phyloP scores from a whole-genome alignment of 2,797 vertebrate genomes.

The Nothura maculosa region DNA sequence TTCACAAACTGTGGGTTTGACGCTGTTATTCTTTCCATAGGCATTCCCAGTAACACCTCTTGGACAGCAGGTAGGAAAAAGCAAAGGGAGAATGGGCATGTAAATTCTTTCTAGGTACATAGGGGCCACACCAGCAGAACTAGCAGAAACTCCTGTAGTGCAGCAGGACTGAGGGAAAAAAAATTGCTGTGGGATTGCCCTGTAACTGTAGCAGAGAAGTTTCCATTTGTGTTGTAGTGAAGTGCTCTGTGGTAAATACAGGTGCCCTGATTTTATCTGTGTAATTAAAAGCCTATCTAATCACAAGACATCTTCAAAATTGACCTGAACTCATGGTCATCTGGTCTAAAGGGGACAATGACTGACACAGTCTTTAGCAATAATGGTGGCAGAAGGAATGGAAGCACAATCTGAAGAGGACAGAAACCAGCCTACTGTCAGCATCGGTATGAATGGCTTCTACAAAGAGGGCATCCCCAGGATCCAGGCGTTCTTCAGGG shows the following conservation, averaged over 20 bases:
- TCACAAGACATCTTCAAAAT: not conserved
- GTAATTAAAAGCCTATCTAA: not conserved
- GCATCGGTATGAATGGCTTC: slow-evolving; percentile 96
- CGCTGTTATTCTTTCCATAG: accelerated
- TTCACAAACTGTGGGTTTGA: not conserved
- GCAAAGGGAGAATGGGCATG: not conserved
- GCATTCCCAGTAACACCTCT: accelerated
- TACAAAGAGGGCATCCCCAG: slow-evolving; percentile 93
- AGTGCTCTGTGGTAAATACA: not conserved
- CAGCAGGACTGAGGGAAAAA: not conserved
- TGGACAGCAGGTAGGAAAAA: not conserved
- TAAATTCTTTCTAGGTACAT: not conserved
- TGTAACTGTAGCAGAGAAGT: not conserved
- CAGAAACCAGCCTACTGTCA: slow-evolving; percentile 86
- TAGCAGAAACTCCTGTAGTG: not conserved
- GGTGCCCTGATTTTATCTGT: not conserved
- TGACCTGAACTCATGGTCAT: not conserved
- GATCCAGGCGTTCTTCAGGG: slow-evolving; percentile 89
- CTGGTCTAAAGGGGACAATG: not conserved
- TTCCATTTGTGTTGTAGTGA: not conserved
- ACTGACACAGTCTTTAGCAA: not conserved
- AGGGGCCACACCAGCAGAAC: not conserved
- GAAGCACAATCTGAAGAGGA: not conserved
- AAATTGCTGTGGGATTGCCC: not conserved
- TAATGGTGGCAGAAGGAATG: not conserved